Base-by-base conservation (phyloP, 2,888 invertebrate species). In the Trachelus stipa region DNA sequence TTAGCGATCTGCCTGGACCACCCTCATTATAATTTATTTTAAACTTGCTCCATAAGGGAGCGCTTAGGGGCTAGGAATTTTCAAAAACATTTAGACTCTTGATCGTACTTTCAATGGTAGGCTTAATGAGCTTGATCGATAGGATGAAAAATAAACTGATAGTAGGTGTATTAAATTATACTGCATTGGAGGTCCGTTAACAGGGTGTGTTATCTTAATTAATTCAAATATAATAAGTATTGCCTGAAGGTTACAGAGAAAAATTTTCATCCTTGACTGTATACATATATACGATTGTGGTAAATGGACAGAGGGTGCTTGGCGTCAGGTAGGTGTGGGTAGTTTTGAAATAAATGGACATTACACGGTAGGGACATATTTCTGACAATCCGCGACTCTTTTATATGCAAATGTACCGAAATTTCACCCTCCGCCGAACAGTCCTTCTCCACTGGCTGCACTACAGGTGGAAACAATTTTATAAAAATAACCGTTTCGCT, bases 291-390 rank as follows among this genome's bases (percentile, higher is more conserved):
- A 35, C 12, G 35, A 23, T 56, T 23, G 9, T 6, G 23, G 23
- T 56, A 23, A 15, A 56, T 23, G 56, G 56, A 23, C 56, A 6
- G 56, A 23, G 56, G 23, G 15, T 56, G 23, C 23, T 23, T 56
- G 23, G 9, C 56, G 56, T 23, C 56, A 56, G 56, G 23, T 56
- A 23, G 56, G 56, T 71, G 71, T 15, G 33, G 15, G 34, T 23
- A 71, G 12, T 71, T 34, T 71, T 33, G 15, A 71, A 71, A 33
- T 31, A 71, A 71, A 71, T 31, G 71, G 34, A 71, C 71, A 34
- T 34, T 71, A 34, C 71, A 71, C 71, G 12, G 71, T 12, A 31
- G 71, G 71, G 71, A 71, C 71, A 71, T 34, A 71, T 71, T 71
- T 31, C 71, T 34, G 71, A 71, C 71, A 23, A 71, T 71, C 71